These are phyloP conservation scores for Odontophorus gujanensis DNA, from an alignment of 2,113 vertebrate genomes.

Conservation along the genomic window DNA sequence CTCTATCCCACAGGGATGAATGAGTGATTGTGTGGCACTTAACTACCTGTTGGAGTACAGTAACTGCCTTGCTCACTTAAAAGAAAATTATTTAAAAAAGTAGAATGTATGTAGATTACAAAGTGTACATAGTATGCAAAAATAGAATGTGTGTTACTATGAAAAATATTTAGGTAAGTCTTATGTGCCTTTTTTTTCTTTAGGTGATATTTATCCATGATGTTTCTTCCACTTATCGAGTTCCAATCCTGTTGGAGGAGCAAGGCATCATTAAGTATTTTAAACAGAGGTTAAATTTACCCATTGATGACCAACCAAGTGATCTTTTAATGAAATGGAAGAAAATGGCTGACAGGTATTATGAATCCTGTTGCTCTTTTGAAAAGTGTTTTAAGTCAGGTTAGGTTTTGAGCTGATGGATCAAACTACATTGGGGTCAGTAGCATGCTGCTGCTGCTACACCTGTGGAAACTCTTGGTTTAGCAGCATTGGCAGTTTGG, in stretches of 20 bases:
- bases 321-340: constrained; percentile 81
- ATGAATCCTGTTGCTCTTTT: background rate
- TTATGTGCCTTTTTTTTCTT: background rate
- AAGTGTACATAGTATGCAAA: background rate
- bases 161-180: background rate
- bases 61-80: background rate
- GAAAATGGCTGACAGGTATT: constrained; percentile 84
- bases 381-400: background rate
- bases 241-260: constrained; percentile 82
- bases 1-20: background rate
- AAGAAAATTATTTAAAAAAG: background rate
- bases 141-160: background rate
- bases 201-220: constrained; percentile 86
- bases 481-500: background rate
- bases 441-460: background rate
- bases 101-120: background rate
- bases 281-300: constrained; percentile 80
- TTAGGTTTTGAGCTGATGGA: background rate
- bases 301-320: constrained; percentile 76
- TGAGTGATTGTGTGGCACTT: background rate
- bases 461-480: background rate
- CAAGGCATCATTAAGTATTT: constrained; percentile 82
- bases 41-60: background rate
- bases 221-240: constrained; percentile 82
- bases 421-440: background rate